Conservation (phyloP, 1,140 invertebrate species). For the Cyrtorhinus lividipennis region DNA sequence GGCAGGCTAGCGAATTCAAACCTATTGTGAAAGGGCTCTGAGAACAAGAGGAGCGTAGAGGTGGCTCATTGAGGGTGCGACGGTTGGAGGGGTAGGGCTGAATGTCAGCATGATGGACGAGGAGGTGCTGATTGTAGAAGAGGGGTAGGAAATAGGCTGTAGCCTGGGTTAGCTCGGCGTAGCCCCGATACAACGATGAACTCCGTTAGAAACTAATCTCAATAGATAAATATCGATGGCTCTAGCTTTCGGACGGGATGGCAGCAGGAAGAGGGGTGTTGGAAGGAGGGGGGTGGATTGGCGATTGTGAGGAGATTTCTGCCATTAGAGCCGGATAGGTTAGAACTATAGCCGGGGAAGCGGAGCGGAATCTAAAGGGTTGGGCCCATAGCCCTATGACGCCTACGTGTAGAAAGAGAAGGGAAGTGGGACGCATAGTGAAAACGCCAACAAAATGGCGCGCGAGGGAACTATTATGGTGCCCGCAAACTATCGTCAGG, state of each 20-base stretch:
- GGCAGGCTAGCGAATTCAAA: conserved; percentile 2
- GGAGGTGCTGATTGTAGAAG: too few relatives aligned
- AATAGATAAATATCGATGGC: background rate
- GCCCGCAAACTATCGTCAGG: background rate
- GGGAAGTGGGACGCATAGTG: background rate
- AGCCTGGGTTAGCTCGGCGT: background rate
- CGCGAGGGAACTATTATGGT: background rate
- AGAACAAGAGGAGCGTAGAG: too few relatives aligned
- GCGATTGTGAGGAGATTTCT: background rate
- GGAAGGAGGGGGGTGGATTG: background rate
- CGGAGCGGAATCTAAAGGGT: background rate
- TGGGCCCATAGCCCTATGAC: background rate
- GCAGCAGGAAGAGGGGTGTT: background rate
- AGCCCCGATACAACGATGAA: background rate
- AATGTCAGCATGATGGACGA: background rate
- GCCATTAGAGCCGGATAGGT: background rate
- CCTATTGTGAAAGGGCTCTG: background rate
- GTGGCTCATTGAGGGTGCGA: too few relatives aligned
- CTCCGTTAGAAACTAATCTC: background rate
- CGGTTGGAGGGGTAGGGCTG: background rate
- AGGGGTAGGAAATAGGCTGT: background rate
- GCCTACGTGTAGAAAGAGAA: background rate
- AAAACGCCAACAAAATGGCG: background rate
- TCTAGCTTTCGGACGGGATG: background rate
- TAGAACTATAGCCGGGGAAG: background rate